A percentile compares a stretch with the other conserved stretches of the same genome.
Evolutionary conservation across 2,797 vertebrate genomes (phyloP).

Genomic region (Tragelaphus eurycerus): DNA sequence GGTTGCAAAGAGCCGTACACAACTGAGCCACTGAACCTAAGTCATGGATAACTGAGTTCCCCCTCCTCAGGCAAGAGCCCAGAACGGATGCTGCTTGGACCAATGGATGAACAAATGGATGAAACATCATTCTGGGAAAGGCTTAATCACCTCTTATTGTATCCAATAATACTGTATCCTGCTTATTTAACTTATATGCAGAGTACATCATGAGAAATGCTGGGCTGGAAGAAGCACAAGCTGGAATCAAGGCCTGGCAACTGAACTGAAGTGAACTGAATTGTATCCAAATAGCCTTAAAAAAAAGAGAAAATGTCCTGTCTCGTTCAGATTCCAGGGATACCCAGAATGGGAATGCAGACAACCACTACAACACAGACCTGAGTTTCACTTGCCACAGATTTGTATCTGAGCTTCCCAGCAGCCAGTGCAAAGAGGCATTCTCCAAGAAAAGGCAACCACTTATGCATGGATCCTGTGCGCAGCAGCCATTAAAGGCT

Average conservation of each 20-base stretch:
- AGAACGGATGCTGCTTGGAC: background rate
- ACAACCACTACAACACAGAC: background rate
- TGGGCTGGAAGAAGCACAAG: no score
- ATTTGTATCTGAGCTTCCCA: background rate
- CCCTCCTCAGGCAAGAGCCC: background rate
- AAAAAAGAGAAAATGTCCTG: background rate
- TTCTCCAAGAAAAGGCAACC: background rate
- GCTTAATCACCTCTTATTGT: background rate
- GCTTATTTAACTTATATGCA: no score
- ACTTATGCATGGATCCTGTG: background rate
- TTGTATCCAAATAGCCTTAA: background rate
- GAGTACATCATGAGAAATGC: no score
- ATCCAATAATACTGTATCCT: background rate
- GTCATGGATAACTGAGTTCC: background rate
- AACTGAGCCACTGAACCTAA: background rate
- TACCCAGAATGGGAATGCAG: background rate
- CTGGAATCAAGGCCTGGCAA: no score
- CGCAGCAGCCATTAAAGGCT: background rate
- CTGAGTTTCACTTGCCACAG: background rate
- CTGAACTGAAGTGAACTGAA: no score
- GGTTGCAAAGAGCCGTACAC: background rate
- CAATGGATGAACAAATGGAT: background rate
- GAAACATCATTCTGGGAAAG: background rate
- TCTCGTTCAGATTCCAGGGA: background rate
- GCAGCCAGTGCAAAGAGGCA: background rate